Conservation (phyloP, 2,797 vertebrate genomes). For the Rallus crepitans region DNA sequence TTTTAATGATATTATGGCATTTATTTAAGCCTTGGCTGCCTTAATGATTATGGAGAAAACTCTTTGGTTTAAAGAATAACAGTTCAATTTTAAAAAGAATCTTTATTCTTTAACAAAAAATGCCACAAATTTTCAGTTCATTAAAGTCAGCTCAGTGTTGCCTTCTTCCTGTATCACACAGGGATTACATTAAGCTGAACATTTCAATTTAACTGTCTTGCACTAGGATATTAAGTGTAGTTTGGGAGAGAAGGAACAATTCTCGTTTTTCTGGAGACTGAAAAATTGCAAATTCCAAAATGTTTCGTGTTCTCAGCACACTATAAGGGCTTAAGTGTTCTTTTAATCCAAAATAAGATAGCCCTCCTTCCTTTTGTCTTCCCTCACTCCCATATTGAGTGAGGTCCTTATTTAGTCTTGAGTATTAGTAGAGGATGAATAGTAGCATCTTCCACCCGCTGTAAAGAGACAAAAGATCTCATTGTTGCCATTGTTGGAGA, state of each 20-base stretch:
- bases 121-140: neutral
- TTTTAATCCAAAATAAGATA: neutral
- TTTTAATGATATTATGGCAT: neutral
- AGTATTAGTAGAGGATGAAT: neutral
- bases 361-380: neutral
- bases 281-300: neutral
- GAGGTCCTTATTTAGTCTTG: neutral
- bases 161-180: neutral
- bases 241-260: neutral
- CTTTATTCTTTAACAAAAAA: neutral
- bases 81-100: neutral
- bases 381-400: neutral
- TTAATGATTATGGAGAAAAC: neutral
- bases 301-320: neutral
- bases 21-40: neutral
- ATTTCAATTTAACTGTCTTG: neutral
- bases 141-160: neutral
- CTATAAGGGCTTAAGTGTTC: neutral
- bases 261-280: neutral
- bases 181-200: neutral
- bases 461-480: slow-evolving; percentile 1
- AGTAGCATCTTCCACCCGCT: neutral
- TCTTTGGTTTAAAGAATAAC: neutral
- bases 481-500: neutral
- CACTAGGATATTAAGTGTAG: neutral